Conservation (phyloP, 1,140 invertebrate species). For the Drosophila setifemur region DNA sequence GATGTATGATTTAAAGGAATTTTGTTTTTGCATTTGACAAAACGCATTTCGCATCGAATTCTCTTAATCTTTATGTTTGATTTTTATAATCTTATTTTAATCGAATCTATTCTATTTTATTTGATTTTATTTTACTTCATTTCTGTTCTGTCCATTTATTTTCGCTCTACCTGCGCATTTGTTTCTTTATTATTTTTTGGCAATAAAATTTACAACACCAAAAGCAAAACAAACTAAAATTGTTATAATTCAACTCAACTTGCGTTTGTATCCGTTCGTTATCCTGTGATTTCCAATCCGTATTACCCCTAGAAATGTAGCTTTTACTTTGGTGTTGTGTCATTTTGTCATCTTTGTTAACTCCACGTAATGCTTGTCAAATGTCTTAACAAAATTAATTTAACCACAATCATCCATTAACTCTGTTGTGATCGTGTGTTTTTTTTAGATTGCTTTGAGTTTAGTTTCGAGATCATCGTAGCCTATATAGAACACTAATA, state of each 20-base stretch:
- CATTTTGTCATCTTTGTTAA: conserved; percentile 34
- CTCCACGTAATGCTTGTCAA: conserved; percentile 59
- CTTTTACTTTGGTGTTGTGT: conserved; percentile 64
- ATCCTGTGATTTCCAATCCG: neutral
- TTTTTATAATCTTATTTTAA: conserved; percentile 48
- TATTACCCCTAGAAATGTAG: conserved; percentile 10
- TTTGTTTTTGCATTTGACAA: conserved; percentile 80
- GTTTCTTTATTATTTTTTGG: conserved; percentile 48
- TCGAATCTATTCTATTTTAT: conserved; percentile 48
- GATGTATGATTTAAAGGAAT: conserved; percentile 51
- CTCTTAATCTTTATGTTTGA: conserved; percentile 42
- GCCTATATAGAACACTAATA: conserved; percentile 19
- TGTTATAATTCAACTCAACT: conserved; percentile 58
- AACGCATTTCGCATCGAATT: conserved; percentile 73
- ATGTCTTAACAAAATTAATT: conserved; percentile 75
- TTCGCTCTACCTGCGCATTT: conserved; percentile 7
- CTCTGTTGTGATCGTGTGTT: conserved; percentile 5
- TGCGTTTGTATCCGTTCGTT: conserved; percentile 24
- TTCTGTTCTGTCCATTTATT: conserved; percentile 32
- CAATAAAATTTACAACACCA: conserved; percentile 64
- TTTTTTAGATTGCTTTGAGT: conserved; percentile 12
- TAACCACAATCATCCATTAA: conserved; percentile 5
- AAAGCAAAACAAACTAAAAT: conserved; percentile 65
- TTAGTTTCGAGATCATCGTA: conserved; percentile 35
- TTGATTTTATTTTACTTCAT: conserved; percentile 63